Conservation (phyloP, 2,888 invertebrate species). For the Agonopterix arenella region DNA sequence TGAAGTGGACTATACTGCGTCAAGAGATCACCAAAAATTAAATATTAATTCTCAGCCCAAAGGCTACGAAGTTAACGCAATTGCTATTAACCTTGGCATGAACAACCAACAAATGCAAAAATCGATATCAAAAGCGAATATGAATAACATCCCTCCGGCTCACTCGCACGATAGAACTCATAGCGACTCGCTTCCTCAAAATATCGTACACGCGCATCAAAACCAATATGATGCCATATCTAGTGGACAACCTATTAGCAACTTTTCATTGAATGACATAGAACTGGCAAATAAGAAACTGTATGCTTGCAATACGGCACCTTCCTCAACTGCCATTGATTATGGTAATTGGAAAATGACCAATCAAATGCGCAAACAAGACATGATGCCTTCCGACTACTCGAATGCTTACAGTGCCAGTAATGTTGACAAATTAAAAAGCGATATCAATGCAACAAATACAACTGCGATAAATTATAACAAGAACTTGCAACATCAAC, state of each 20-base stretch:
- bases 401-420: slow-evolving; percentile 45
- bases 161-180: slow-evolving; percentile 48
- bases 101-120: slow-evolving; percentile 52
- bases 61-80: slow-evolving; percentile 57
- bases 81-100: slow-evolving; percentile 62
- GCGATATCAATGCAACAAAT: slow-evolving; percentile 33
- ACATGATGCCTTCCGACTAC: slow-evolving; percentile 56
- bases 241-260: slow-evolving; percentile 41
- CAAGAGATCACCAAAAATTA: slow-evolving; percentile 37
- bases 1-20: slow-evolving; percentile 31
- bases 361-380: slow-evolving; percentile 53
- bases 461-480: slow-evolving; percentile 48
- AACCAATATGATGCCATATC: slow-evolving; percentile 50
- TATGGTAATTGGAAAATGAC: slow-evolving; percentile 65
- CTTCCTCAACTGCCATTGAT: slow-evolving; percentile 47
- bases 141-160: slow-evolving; percentile 25
- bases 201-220: slow-evolving; percentile 55
- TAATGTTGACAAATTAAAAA: slow-evolving; percentile 48
- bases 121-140: slow-evolving; percentile 37
- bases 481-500: slow-evolving; percentile 55
- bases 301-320: slow-evolving; percentile 43
- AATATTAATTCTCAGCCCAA: slow-evolving; percentile 42
- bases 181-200: slow-evolving; percentile 40
- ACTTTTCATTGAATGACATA: slow-evolving; percentile 63
- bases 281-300: slow-evolving; percentile 65